Conservation (phyloP, 2,888 invertebrate genomes). For the Hypolimnas misippus region DNA sequence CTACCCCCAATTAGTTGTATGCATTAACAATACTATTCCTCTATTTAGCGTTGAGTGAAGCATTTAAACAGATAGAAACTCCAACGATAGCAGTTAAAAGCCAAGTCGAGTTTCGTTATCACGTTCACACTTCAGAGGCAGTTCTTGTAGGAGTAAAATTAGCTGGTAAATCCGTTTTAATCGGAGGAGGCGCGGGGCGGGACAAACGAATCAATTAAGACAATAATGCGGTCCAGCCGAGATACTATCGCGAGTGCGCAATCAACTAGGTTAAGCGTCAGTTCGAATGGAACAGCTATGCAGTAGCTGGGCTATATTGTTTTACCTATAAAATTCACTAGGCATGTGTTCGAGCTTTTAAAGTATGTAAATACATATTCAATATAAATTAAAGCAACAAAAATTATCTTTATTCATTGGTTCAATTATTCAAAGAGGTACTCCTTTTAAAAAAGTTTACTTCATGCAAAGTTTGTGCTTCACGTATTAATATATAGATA, state of each 20-base stretch:
- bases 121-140: slow-evolving; percentile 31
- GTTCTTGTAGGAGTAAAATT: slow-evolving; percentile 45
- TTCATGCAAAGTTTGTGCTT: too few species aligned
- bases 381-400: too few species aligned
- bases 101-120: slow-evolving; percentile 26
- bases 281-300: not conserved
- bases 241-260: slow-evolving; percentile 51
- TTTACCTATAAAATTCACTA: not conserved
- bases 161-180: slow-evolving; percentile 44
- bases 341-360: not conserved
- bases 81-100: slow-evolving; percentile 15
- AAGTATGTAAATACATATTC: too few species aligned
- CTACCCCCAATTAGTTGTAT: too few species aligned
- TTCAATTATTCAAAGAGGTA: too few species aligned
- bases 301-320: slow-evolving; percentile 6
- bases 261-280: slow-evolving; percentile 49
- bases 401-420: too few species aligned
- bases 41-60: too few species aligned
- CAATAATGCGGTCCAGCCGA: slow-evolving; percentile 57
- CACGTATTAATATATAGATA: too few species aligned
- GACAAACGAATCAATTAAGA: slow-evolving; percentile 72
- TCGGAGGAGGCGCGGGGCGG: slow-evolving; percentile 42
- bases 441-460: too few species aligned
- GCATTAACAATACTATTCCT: not conserved
- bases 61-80: not conserved